These are phyloP conservation scores for Gadus macrocephalus DNA, from an alignment of 2,113 vertebrate species.

Conservation along the genomic window DNA sequence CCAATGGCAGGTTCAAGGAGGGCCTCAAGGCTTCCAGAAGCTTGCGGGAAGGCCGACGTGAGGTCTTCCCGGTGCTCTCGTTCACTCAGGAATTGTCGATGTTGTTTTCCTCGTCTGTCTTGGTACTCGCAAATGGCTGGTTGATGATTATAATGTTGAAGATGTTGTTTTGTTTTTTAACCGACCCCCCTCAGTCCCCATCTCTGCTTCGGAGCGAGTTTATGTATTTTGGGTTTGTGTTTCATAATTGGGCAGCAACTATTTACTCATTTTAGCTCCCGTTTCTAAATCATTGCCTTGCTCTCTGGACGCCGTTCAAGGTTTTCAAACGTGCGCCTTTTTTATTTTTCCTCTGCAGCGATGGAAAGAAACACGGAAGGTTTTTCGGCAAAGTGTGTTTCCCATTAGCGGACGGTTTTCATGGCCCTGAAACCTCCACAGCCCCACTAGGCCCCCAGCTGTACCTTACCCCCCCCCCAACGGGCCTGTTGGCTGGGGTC, in stretches of 20 bases:
- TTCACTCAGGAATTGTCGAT: neutral
- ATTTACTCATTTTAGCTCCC: neutral
- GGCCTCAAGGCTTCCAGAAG: constrained; percentile 13
- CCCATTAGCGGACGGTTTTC: constrained; percentile 66
- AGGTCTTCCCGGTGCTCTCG: neutral
- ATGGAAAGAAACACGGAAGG: constrained; percentile 40
- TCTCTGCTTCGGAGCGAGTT: neutral
- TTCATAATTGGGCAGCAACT: neutral
- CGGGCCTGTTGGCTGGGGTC: constrained; percentile 19
- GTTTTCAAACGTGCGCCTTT: neutral
- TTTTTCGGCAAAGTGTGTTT: constrained; percentile 65
- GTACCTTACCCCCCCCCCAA: constrained; percentile 32
- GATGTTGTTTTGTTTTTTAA: too few relatives aligned
- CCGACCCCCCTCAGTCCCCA: neutral
- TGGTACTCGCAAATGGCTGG: neutral
- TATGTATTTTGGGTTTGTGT: neutral
- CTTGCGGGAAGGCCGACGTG: constrained; percentile 1
- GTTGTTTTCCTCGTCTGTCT: neutral
- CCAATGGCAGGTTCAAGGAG: constrained; percentile 18
- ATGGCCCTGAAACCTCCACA: constrained; percentile 29
- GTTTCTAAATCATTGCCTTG: neutral
- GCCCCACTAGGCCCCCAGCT: constrained; percentile 24
- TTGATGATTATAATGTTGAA: neutral
- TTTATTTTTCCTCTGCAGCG: constrained; percentile 1
- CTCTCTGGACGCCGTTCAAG: neutral